Evolutionary conservation across 2,797 vertebrate species (phyloP).

Genomic region (Thamnophis elegans): DNA sequence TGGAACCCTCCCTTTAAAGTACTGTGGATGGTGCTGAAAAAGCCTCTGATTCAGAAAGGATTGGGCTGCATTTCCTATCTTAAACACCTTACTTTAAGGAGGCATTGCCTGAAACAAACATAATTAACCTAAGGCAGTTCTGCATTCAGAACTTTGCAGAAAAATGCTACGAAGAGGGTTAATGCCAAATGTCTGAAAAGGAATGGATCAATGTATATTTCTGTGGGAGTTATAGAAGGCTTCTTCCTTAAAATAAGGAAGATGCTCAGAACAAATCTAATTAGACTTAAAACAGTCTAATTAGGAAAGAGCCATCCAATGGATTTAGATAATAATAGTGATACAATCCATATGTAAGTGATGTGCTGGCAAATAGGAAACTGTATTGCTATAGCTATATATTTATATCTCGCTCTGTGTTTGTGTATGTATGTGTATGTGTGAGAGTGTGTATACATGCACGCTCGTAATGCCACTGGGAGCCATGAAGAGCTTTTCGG

Average conservation of each 20-base stretch:
- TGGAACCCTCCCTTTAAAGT: background rate
- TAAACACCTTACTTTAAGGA: background rate
- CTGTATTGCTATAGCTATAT: background rate
- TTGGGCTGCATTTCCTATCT: fast-evolving
- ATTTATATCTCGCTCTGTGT: background rate
- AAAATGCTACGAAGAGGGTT: background rate
- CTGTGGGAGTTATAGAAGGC: background rate
- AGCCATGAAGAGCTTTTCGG: background rate
- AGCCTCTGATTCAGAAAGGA: background rate
- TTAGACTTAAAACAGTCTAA: background rate
- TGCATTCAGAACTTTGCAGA: background rate
- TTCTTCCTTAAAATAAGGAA: background rate
- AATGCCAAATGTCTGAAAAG: background rate
- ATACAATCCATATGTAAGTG: background rate
- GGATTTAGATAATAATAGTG: background rate
- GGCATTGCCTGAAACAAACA: background rate
- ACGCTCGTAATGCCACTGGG: background rate
- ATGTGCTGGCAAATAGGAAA: background rate
- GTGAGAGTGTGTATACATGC: no score
- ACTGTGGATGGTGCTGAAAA: background rate
- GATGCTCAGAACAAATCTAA: background rate
- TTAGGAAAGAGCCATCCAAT: background rate
- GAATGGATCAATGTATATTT: background rate
- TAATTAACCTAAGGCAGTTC: background rate
- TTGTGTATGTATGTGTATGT: background rate